phyloP scores from a whole-genome alignment of 2,888 invertebrate species.

The Cyclophora albipunctata region DNA sequence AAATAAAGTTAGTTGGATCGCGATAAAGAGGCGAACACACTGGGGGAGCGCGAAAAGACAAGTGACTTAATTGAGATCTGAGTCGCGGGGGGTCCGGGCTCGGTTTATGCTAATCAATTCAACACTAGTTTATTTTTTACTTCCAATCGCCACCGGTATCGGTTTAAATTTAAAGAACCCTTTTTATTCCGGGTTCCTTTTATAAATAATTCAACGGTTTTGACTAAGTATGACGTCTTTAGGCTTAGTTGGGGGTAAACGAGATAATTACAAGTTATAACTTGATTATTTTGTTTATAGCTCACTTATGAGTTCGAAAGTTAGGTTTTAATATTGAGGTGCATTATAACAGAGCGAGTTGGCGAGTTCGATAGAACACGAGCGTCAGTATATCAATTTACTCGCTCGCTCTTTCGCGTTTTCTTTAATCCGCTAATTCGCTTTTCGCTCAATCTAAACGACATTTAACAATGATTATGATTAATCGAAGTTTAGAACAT shows the following conservation, averaged over 20 bases:
- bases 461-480: no score
- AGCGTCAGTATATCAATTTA: no score
- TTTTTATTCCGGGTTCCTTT: constrained; percentile 44
- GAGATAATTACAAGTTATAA: no score
- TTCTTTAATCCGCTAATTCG: no score
- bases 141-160: constrained; percentile 57
- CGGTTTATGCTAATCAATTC: constrained; percentile 72
- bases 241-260: no score
- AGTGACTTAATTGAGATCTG: constrained; percentile 70
- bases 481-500: no score
- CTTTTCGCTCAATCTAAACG: no score
- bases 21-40: constrained; percentile 62
- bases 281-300: no score
- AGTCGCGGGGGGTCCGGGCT: constrained; percentile 65
- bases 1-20: constrained; percentile 56
- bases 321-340: constrained; percentile 20
- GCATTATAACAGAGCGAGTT: no score
- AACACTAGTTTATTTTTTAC: constrained; percentile 64
- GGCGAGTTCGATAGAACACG: no score
- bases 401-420: no score
- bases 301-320: not conserved
- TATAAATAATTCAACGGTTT: constrained; percentile 5
- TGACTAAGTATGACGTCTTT: no score
- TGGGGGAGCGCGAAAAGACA: constrained; percentile 61
- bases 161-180: constrained; percentile 21